Conservation (phyloP, 2,888 invertebrate genomes). For the Hirtodrosophila trivittata region DNA sequence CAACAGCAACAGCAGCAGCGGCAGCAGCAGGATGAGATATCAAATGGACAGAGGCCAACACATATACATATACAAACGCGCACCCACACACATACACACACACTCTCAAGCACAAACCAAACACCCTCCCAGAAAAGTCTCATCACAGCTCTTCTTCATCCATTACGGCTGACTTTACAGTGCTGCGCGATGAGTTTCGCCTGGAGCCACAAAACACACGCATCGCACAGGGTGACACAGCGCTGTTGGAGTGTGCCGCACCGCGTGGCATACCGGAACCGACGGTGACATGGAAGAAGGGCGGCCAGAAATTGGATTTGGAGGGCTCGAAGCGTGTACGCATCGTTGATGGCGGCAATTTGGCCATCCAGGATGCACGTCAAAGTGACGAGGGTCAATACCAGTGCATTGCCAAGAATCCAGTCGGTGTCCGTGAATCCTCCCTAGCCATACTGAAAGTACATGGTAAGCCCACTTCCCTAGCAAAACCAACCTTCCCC, state of each 20-base stretch:
- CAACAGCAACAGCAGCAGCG: constrained; percentile 7
- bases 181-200: constrained; percentile 94
- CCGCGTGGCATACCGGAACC: constrained; percentile 96
- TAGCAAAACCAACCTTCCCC: constrained; percentile 2
- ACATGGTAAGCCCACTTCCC: constrained; percentile 86
- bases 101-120: not conserved
- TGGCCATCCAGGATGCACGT: constrained; percentile 91
- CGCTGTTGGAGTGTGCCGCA: constrained; percentile 93
- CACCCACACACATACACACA: not conserved
- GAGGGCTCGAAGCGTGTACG: constrained; percentile 88
- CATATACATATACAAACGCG: constrained; percentile 16
- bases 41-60: constrained; percentile 68
- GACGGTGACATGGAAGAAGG: constrained; percentile 93
- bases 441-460: constrained; percentile 89
- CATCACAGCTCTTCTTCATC: constrained; percentile 9
- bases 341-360: constrained; percentile 91
- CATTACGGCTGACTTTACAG: constrained; percentile 84
- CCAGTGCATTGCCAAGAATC: constrained; percentile 92
- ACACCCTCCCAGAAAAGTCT: constrained; percentile 23
- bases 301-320: constrained; percentile 90
- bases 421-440: constrained; percentile 91
- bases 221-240: constrained; percentile 93
- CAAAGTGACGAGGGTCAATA: constrained; percentile 92
- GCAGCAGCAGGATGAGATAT: constrained; percentile 14
- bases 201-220: constrained; percentile 92